phyloP scores from a whole-genome alignment of 2,113 vertebrate species.

The Nematolebias whitei region DNA sequence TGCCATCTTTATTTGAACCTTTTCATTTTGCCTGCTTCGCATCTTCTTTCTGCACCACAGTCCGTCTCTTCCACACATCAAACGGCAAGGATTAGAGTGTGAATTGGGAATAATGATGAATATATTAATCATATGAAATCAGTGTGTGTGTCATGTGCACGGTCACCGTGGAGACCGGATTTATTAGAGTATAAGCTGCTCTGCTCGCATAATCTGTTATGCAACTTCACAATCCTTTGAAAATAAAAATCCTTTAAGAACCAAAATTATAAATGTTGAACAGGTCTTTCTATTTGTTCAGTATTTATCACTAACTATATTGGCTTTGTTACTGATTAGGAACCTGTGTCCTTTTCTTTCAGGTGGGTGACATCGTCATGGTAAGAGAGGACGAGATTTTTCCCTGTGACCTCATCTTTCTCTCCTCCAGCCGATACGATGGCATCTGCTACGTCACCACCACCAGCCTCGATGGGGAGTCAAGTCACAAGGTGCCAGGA shows the following conservation, averaged over 20 bases:
- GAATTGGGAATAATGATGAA: conserved; percentile 74
- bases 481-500: conserved; percentile 89
- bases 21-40: conserved; percentile 5
- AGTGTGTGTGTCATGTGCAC: conserved; percentile 67
- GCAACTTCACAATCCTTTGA: conserved; percentile 68
- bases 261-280: conserved; percentile 37
- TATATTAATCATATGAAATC: conserved; percentile 75
- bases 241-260: conserved; percentile 9
- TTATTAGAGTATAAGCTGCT: conserved; percentile 71
- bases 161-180: conserved; percentile 75
- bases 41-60: conserved; percentile 16
- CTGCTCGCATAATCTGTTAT: conserved; percentile 74
- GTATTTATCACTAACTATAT: not conserved
- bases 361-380: conserved; percentile 97
- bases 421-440: conserved; percentile 91
- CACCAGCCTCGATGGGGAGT: conserved; percentile 96
- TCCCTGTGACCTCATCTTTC: conserved; percentile 95
- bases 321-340: conserved; percentile 31
- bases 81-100: conserved; percentile 63
- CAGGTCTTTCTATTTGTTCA: conserved; percentile 31
- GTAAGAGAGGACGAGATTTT: conserved; percentile 98
- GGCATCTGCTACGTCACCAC: conserved; percentile 98
- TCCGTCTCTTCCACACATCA: conserved; percentile 53
- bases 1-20: not conserved
- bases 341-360: conserved; percentile 22